A percentile compares a stretch with the other conserved stretches of the same genome.
Evolutionary conservation across 2,888 invertebrate species (phyloP).

Genomic region (Helicoverpa assulta): DNA sequence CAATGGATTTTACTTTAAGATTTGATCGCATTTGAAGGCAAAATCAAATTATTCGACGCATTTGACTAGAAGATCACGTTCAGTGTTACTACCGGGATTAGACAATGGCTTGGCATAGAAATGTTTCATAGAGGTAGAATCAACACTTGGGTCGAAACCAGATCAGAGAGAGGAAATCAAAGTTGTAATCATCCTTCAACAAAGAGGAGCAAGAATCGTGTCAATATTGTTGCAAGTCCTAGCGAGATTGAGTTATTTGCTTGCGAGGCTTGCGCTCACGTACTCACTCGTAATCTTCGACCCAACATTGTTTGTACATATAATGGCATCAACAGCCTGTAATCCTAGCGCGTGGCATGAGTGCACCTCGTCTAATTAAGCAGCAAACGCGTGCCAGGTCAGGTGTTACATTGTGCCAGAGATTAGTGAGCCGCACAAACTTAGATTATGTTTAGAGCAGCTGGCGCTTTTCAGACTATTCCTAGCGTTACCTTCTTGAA

Average conservation of each 20-base stretch:
- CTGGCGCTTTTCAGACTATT: slow-evolving; percentile 20
- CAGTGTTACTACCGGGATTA: neutral
- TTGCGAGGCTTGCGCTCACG: neutral
- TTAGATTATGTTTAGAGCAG: slow-evolving; percentile 16
- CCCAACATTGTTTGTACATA: slow-evolving; percentile 1
- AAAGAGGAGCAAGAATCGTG: too few relatives aligned
- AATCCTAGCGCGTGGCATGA: neutral
- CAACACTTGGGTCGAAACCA: too few relatives aligned
- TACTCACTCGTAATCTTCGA: neutral
- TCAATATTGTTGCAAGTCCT: too few relatives aligned
- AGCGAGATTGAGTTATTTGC: too few relatives aligned
- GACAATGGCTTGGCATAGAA: too few relatives aligned
- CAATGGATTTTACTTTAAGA: slow-evolving; percentile 24
- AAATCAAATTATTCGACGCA: slow-evolving; percentile 16
- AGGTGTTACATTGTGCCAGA: slow-evolving; percentile 12
- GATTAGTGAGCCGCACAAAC: slow-evolving; percentile 12
- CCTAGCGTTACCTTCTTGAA: slow-evolving; percentile 16
- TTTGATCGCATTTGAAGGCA: neutral
- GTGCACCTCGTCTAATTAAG: slow-evolving; percentile 13
- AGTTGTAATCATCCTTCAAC: too few relatives aligned
- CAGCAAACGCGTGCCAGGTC: slow-evolving; percentile 12
- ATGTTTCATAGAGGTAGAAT: too few relatives aligned
- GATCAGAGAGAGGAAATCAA: too few relatives aligned
- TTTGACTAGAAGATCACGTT: neutral
- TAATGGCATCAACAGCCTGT: slow-evolving; percentile 2